Evolutionary conservation across 2,888 invertebrate genomes (phyloP).

Genomic region (Didymodactylos carnosus): DNA sequence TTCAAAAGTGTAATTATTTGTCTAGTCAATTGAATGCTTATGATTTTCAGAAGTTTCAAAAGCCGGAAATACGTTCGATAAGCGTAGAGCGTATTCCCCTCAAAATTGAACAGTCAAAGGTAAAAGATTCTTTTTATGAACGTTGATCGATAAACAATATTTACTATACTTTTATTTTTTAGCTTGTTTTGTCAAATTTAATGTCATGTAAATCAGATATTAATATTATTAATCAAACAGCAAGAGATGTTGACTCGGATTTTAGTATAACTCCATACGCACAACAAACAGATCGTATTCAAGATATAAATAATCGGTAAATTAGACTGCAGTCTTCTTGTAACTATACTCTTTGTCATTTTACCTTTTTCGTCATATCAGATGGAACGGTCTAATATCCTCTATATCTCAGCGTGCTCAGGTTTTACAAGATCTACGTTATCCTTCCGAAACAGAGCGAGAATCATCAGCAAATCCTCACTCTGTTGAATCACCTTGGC

Average conservation of each 20-base stretch:
- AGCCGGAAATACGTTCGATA: not conserved
- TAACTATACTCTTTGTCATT: too few relatives aligned
- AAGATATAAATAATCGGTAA: not conserved
- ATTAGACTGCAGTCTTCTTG: too few relatives aligned
- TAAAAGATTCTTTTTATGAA: not conserved
- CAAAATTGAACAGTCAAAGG: not conserved
- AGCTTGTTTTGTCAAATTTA: not conserved
- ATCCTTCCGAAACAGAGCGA: not conserved
- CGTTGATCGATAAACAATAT: not conserved
- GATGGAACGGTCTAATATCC: not conserved
- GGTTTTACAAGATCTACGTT: not conserved
- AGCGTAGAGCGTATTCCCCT: not conserved
- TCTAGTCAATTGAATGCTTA: too few relatives aligned
- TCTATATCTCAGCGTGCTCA: not conserved
- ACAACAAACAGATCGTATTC: not conserved
- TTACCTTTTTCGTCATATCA: too few relatives aligned
- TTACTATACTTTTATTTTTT: not conserved
- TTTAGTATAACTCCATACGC: too few relatives aligned
- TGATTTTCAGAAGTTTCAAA: too few relatives aligned
- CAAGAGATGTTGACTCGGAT: not conserved
- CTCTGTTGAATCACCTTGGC: slow-evolving; percentile 13
- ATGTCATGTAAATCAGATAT: not conserved
- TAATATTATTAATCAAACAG: not conserved
- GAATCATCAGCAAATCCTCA: too few relatives aligned
- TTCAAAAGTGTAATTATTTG: too few relatives aligned